A percentile compares a stretch with the other conserved stretches of the same genome.
Evolutionary conservation across 2,797 vertebrate species (phyloP).

Genomic region (Perdix hodgsoniae): DNA sequence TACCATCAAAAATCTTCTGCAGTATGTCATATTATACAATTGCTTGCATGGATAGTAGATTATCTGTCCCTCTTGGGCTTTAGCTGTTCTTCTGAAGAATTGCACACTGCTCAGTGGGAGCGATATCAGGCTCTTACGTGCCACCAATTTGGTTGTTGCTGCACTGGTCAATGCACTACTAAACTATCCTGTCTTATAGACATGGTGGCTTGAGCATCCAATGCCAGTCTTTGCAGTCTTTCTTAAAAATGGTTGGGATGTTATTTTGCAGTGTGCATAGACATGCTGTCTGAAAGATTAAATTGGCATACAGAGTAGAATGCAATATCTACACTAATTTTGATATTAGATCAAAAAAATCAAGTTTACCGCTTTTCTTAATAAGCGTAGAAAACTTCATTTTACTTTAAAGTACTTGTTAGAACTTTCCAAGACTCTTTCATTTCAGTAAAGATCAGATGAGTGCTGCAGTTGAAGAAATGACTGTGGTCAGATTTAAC

Average conservation of each 20-base stretch:
- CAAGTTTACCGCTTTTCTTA: neutral
- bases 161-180: neutral
- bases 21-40: neutral
- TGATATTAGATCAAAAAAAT: neutral
- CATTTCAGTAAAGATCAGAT: neutral
- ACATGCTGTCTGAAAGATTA: neutral
- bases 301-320: rapidly evolving
- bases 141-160: neutral
- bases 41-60: neutral
- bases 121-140: neutral
- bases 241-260: neutral
- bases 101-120: neutral
- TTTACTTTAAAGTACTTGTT: neutral
- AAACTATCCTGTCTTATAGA: neutral
- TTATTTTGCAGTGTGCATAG: neutral
- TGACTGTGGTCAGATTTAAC: neutral
- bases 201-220: neutral
- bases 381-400: neutral
- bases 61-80: neutral
- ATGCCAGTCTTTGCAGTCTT: neutral
- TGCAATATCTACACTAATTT: neutral
- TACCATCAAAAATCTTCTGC: neutral
- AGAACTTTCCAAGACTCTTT: neutral
- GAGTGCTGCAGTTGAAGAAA: neutral
- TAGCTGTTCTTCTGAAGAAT: neutral